Evolutionary conservation across 2,113 vertebrate genomes (phyloP).

Genomic region (Panthera uncia): DNA sequence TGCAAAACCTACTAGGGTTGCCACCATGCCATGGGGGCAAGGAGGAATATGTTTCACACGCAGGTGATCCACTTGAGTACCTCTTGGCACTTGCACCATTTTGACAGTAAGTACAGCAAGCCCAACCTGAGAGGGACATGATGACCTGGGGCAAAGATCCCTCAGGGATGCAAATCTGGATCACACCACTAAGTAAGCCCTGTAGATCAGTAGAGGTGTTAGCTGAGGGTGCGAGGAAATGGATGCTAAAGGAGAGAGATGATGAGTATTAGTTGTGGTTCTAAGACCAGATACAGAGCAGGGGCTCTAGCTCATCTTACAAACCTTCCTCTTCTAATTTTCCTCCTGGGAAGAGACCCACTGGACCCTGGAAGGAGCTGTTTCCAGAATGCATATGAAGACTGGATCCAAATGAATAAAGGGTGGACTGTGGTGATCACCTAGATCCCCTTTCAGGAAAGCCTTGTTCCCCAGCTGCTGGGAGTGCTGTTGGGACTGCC

Average conservation of each 20-base stretch:
- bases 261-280: background rate
- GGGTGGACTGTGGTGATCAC: background rate
- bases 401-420: background rate
- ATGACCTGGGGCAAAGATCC: background rate
- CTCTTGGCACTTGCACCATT: background rate
- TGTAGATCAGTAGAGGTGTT: background rate
- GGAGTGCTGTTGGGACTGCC: no score
- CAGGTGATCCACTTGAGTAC: no score
- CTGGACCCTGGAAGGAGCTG: background rate
- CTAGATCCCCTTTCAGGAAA: background rate
- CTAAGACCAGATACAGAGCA: background rate
- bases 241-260: background rate
- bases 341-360: background rate
- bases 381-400: background rate
- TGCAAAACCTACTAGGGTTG: background rate
- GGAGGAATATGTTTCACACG: background rate
- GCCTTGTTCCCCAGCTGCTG: background rate
- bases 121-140: accelerated
- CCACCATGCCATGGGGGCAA: background rate
- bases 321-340: background rate
- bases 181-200: background rate
- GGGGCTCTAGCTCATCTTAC: background rate
- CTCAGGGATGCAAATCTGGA: background rate
- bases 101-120: background rate
- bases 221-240: background rate